These are phyloP conservation scores for Antigone vipio DNA, from an alignment of 2,113 vertebrate species.

Conservation along the genomic window DNA sequence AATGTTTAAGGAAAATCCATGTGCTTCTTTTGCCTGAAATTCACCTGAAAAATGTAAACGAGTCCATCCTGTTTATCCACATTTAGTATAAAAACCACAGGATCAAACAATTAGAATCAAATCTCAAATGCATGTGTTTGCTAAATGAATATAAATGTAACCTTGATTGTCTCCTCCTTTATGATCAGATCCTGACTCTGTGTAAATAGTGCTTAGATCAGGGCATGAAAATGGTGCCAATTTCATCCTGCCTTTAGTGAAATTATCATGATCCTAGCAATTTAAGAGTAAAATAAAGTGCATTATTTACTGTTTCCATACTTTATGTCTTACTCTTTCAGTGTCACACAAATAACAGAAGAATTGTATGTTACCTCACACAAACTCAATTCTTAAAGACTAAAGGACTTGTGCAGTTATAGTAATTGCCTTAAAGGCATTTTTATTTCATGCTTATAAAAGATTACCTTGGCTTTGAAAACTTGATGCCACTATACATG, in stretches of 20 bases:
- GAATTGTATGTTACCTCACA: not conserved
- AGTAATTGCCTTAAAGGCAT: slow-evolving; percentile 18
- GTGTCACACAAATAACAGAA: not conserved
- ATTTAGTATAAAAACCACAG: not conserved
- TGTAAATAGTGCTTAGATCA: not conserved
- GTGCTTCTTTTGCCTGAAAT: not conserved
- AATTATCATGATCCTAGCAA: not conserved
- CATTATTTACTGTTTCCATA: not conserved
- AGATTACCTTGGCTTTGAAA: slow-evolving; percentile 51
- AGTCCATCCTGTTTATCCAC: not conserved
- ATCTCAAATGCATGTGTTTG: not conserved
- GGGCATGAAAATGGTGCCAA: not conserved
- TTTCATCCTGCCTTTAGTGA: not conserved
- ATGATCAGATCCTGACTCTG: not conserved
- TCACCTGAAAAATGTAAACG: not conserved
- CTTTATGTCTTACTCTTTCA: not conserved
- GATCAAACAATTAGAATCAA: not conserved
- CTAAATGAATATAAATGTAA: slow-evolving; percentile 1
- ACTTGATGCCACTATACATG: slow-evolving; percentile 2
- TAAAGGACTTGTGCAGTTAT: not conserved
- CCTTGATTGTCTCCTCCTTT: not conserved
- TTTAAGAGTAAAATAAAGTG: not conserved
- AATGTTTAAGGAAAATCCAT: not conserved
- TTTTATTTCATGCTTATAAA: slow-evolving; percentile 43
- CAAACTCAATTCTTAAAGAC: not conserved